Conservation (phyloP, 2,888 invertebrate genomes). For the Rotaria magnacalcarata region DNA sequence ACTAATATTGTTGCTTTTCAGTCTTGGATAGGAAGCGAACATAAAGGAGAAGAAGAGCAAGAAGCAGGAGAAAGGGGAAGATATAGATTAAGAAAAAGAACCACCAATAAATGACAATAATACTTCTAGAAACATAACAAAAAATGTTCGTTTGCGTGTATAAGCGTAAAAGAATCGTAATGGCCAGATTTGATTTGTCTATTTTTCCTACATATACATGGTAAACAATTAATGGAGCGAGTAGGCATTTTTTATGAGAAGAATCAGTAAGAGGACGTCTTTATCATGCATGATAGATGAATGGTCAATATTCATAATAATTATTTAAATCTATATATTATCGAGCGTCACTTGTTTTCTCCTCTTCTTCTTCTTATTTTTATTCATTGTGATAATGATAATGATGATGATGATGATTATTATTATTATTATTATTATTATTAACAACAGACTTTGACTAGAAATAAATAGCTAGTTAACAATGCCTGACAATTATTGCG, state of each 20-base stretch:
- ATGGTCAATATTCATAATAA: background rate
- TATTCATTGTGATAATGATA: too few relatives aligned
- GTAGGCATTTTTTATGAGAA: background rate
- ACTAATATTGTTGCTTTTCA: background rate
- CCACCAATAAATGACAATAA: background rate
- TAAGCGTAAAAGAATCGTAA: background rate
- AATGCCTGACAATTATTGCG: background rate
- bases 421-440: too few relatives aligned
- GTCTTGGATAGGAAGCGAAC: background rate
- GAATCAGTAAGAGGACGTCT: background rate
- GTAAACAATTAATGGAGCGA: background rate
- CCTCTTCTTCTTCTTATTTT: too few relatives aligned
- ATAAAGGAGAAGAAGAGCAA: background rate
- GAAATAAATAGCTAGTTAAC: background rate
- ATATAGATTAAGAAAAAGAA: background rate
- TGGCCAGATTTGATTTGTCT: background rate
- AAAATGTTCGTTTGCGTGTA: background rate
- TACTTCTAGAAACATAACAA: background rate
- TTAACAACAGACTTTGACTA: too few relatives aligned
- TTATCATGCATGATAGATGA: background rate
- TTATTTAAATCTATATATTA: background rate
- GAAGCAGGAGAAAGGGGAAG: background rate
- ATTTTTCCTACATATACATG: background rate
- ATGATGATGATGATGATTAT: too few relatives aligned
- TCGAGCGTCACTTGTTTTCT: background rate